Conservation (phyloP, 2,888 invertebrate species). For the Epinotia demarniana region DNA sequence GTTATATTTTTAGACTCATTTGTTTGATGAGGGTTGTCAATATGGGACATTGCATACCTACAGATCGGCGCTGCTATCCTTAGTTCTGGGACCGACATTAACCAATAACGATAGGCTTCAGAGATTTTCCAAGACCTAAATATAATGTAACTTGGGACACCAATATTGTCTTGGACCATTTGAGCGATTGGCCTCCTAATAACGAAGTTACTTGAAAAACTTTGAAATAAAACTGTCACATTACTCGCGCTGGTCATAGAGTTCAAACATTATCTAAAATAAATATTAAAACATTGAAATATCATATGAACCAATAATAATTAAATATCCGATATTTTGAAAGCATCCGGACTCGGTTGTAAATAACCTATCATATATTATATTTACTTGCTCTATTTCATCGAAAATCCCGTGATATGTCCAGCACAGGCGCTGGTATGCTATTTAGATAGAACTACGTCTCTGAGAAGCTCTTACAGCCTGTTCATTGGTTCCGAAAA, state of each 20-base stretch:
- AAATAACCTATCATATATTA: constrained; percentile 6
- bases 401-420: neutral
- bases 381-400: constrained; percentile 14
- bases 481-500: constrained; percentile 8
- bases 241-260: constrained; percentile 20
- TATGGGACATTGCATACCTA: constrained; percentile 18
- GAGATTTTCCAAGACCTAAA: no score
- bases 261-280: constrained; percentile 25
- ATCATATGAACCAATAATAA: neutral
- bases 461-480: constrained; percentile 1
- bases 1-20: constrained; percentile 5
- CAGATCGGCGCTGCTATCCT: constrained; percentile 5
- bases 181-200: constrained; percentile 2
- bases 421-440: neutral
- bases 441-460: neutral
- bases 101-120: constrained; percentile 5
- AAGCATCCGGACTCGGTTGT: constrained; percentile 1
- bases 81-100: constrained; percentile 12
- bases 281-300: constrained; percentile 8
- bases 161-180: neutral
- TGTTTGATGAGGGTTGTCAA: constrained; percentile 13
- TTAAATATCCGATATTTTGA: constrained; percentile 21
- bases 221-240: constrained; percentile 9
- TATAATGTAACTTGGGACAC: constrained; percentile 22
- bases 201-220: neutral